Conservation (phyloP, 2,888 invertebrate species). For the Melikaiella ostensackeni region DNA sequence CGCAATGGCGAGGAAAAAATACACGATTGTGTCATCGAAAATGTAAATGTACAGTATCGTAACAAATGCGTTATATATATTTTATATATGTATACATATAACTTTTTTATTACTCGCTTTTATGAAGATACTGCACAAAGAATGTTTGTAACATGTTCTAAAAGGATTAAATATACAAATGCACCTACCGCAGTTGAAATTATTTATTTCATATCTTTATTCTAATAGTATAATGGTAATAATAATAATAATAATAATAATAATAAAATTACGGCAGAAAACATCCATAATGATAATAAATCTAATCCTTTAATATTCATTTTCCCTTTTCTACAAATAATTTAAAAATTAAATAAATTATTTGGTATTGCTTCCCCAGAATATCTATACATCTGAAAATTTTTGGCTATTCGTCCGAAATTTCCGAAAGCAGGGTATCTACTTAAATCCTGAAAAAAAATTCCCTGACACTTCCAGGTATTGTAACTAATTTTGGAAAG, state of each 20-base stretch:
- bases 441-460: no score
- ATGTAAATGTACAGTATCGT: constrained; percentile 63
- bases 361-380: no score
- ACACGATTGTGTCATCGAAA: constrained; percentile 40
- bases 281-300: no score
- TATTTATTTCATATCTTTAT: background rate
- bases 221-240: no score
- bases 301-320: background rate
- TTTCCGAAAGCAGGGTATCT: no score
- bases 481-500: no score
- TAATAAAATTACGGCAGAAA: no score
- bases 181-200: constrained; percentile 51
- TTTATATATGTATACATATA: constrained; percentile 64
- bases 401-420: no score
- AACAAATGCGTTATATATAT: constrained; percentile 62
- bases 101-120: constrained; percentile 65
- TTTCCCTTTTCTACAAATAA: background rate
- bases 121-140: constrained; percentile 59
- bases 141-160: constrained; percentile 69
- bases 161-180: constrained; percentile 63
- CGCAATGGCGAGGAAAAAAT: constrained; percentile 39
- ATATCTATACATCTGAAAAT: no score
- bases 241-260: no score
- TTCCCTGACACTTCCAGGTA: no score
- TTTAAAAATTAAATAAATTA: background rate